Evolutionary conservation across 2,888 invertebrate genomes (phyloP), one percentile per base, ranked within the genome.

Genomic region (Thysanoteuthis rhombus): DNA sequence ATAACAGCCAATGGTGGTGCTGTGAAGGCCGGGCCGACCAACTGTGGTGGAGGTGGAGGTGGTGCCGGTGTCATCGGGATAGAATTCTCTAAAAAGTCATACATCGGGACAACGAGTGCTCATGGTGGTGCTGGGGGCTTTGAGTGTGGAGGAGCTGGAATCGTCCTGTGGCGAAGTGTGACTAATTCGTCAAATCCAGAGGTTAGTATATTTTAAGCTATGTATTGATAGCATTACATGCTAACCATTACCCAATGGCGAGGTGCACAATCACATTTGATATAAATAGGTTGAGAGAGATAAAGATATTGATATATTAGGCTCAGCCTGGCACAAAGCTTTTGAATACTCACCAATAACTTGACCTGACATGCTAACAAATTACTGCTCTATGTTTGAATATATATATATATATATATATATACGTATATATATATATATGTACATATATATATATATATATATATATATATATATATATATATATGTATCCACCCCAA

Each of bases 111-210:
- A 10, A 94, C 95, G 19, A 93, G 92, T 32, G 94, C 95, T 4
- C 93, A 95, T 92, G 96, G 96, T 25, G 96, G 96, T 32, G 93
- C 93, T 8, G 93, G 94, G 47, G 95, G 95, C 19, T 94, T 94
- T 93, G 96, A 96, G 93, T 96, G 96, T 95, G 96, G 96, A 36
- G 96, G 96, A 19, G 95, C 96, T 28, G 96, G 96, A 3, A 96
- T 95, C 0, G 94, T 95, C 5, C 93, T 96, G 39, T 95, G 94
- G 90, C 92, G 93, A 75, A 94, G 95, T 90, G 93, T 93, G 89
- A 93, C 94, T 32, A 93, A 93, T 25, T 92, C 16, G n/a, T 75
- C 75, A 75, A 75, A 75, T 12, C 75, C 75, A 36, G 75, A 36
- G 75, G 75, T 75, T 16, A 75, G 36, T 75, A 75, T n/a, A 75